Base-by-base conservation (phyloP, 2,888 invertebrate species). In the Eupithecia inturbata region DNA sequence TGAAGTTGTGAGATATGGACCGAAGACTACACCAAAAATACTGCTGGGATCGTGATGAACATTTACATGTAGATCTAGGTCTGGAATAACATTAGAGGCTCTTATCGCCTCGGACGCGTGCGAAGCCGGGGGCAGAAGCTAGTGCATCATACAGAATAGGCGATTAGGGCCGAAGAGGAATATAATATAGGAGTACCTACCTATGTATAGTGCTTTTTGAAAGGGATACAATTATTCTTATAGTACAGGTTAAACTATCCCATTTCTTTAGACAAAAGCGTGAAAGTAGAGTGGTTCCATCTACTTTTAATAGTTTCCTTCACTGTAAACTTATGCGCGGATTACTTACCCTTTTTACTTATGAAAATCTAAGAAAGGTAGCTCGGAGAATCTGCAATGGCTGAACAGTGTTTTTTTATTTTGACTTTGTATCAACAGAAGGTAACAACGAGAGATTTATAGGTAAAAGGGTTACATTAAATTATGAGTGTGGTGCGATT, bases 221-320 rank as follows among this genome's bases (percentile, higher is more conserved):
- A 57, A 57, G 57, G 26, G 26, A 57, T 57, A 57, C 57, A 57
- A n/a, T 26, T 57, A 57, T 57, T 57, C 57, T n/a, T 57, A 57
- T 10, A 22, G 53, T 53, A 53, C 22, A 5, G 26, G 22, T 57
- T 26, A 26, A 57, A 57, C 14, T 26, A 26, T 26, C 1, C 3
- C 9, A 53, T 53, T 53, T 53, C 3, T 49, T n/a, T 22, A 53
- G 5, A 57, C 26, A 14, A 26, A 57, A 26, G 3, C n/a, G 7
- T n/a, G 0, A 19, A 53, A 7, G 14, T n/a, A 53, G 53, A 22
- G 22, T 3, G n/a, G 0, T 16, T 39, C 39, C 14, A 14, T 39
- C 22, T 53, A 9, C 2, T 57, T n/a, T 26, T 57, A 14, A 1
- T 57, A 57, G 57, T 57, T 57, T 45, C 19, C 57, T 12, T 14